These are phyloP conservation scores for Archivesica marissinica DNA, from an alignment of 1,140 invertebrate genomes.

Conservation along the genomic window DNA sequence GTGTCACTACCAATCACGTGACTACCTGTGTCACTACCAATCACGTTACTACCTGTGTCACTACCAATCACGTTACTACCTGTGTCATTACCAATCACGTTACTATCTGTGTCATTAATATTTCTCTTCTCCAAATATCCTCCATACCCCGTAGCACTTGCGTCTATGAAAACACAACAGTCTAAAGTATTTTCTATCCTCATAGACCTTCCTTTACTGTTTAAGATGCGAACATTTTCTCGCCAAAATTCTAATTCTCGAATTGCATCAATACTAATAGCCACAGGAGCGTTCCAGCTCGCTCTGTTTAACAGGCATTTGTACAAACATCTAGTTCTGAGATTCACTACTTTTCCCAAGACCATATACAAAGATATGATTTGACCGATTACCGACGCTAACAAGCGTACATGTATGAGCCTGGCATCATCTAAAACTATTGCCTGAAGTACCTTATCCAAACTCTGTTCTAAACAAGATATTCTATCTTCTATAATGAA, in stretches of 20 bases:
- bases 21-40: no score
- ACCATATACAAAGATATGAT: conserved; percentile 58
- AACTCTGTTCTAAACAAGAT: background rate
- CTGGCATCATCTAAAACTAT: background rate
- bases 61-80: background rate
- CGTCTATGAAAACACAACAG: conserved; percentile 32
- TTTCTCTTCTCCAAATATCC: background rate
- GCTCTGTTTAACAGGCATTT: conserved; percentile 33
- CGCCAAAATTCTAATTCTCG: conserved; percentile 39
- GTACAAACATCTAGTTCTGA: conserved; percentile 50
- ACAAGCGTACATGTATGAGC: background rate
- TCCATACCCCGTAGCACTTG: conserved; percentile 31
- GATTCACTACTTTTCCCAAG: conserved; percentile 31
- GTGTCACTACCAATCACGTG: no score
- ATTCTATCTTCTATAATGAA: conserved; percentile 26
- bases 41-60: no score
- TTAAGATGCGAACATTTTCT: conserved; percentile 29
- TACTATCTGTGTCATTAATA: background rate
- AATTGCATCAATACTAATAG: background rate
- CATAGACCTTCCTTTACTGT: conserved; percentile 21
- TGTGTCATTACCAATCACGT: background rate
- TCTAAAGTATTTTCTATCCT: background rate
- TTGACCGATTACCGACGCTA: conserved; percentile 56
- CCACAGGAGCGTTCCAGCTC: conserved; percentile 41
- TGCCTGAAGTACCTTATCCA: background rate